Conservation (phyloP, 2,113 vertebrate species). For the Acanthochromis polyacanthus region DNA sequence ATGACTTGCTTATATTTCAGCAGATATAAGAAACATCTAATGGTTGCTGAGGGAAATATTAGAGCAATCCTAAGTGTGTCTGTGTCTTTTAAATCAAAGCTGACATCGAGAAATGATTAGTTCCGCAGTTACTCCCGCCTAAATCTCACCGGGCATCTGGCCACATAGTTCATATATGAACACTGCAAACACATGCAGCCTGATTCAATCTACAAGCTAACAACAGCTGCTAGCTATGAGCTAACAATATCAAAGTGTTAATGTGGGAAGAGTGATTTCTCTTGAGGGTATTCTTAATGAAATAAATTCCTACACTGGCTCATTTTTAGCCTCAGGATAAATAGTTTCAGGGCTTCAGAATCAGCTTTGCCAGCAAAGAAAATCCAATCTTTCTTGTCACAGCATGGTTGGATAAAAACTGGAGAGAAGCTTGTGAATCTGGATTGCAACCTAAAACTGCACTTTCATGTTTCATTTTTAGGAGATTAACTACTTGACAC, state of each 20-base stretch:
- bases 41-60: not conserved
- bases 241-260: constrained; percentile 35
- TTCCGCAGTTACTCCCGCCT: not conserved
- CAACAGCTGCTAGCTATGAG: not conserved
- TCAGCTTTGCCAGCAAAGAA: constrained; percentile 3
- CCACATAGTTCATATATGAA: not conserved
- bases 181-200: not conserved
- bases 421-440: not conserved
- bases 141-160: not conserved
- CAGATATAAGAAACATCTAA: not conserved
- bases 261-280: constrained; percentile 26
- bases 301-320: constrained; percentile 24
- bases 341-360: constrained; percentile 1
- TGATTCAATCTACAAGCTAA: constrained; percentile 21
- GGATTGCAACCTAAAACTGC: not conserved
- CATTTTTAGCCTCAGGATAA: constrained; percentile 9
- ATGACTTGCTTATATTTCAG: not conserved
- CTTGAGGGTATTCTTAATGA: constrained; percentile 21
- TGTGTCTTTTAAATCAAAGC: not conserved
- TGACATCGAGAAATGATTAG: not conserved
- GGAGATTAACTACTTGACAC: constrained; percentile 29
- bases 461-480: constrained; percentile 16
- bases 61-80: not conserved
- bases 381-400: constrained; percentile 28
- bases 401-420: not conserved